These are phyloP conservation scores for Caenorhabditis sp. DNA, from an alignment of 2,888 invertebrate genomes.

Conservation along the genomic window DNA sequence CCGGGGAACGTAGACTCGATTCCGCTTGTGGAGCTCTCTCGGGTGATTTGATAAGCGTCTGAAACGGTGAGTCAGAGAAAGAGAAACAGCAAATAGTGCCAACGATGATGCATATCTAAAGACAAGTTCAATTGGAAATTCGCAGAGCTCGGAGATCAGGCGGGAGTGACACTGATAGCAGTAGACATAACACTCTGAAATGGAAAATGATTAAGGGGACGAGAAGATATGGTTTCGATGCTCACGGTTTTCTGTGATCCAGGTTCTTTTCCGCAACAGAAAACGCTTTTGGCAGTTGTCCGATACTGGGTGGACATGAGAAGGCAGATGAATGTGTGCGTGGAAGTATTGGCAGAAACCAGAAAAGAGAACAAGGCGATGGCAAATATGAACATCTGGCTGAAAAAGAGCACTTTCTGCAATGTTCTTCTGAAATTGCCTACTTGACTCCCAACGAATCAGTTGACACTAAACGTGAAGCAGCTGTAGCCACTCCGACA, in stretches of 20 bases:
- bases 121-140: no score
- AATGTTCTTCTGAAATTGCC: background rate
- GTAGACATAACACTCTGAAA: background rate
- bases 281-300: background rate
- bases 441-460: no score
- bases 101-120: background rate
- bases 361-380: background rate
- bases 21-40: background rate
- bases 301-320: constrained; percentile 20
- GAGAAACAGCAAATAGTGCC: background rate
- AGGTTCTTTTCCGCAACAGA: background rate
- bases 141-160: background rate
- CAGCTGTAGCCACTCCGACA: no score
- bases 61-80: background rate
- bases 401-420: background rate
- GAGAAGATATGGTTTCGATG: no score
- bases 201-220: background rate
- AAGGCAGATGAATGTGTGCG: constrained; percentile 16
- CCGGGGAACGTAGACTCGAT: background rate
- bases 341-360: background rate
- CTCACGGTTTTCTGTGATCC: background rate
- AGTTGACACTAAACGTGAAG: no score
- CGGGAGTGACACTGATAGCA: background rate
- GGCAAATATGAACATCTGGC: background rate
- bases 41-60: background rate